Evolutionary conservation across 2,888 invertebrate genomes (phyloP), one percentile per base, ranked within the genome.

Genomic region (Leucoma salicis): DNA sequence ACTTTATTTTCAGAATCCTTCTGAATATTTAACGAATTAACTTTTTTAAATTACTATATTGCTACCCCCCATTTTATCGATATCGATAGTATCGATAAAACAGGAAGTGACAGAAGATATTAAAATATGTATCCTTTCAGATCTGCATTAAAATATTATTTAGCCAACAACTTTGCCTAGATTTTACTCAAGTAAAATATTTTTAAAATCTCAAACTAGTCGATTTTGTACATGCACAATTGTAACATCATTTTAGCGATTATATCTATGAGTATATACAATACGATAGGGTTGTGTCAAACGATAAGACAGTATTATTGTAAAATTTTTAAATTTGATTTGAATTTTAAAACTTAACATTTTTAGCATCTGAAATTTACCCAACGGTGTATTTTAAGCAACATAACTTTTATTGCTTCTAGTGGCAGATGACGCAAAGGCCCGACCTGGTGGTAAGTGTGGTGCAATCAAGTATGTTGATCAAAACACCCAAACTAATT

Each of bases 31-130:
- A 52, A 42, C 53, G 21, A 35, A 41, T 42, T 47, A 52, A 46
- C 49, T 42, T 47, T 51, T 52, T 45, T 25, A 40, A 49, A 49
- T 55, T 49, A 55, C 49, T 18, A 32, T 33, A 37, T 5, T 29
- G 14, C 13, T 25, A 10, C 12, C 8, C 13, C 1, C 27, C 32
- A 18, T 14, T 10, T 4, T 11, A 15, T 13, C 28, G 18, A 18
- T 13, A 10, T 28, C 29, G 31, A 40, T 12, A 5, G 37, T n/a
- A 42, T 31, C 35, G 13, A 36, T 33, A 16, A 7, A 18, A 29
- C 12, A 11, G 31, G 7, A 11, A 25, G 40, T 12, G 33, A 34
- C 10, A 12, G 2, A 33, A 49, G 46, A 49, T 58, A 59, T 45
- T 58, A 56, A 35, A 40, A 45, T 40, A 45, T 34, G 36, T 40